Evolutionary conservation across 2,888 invertebrate genomes (phyloP).

Genomic region (Ceramica pisi): DNA sequence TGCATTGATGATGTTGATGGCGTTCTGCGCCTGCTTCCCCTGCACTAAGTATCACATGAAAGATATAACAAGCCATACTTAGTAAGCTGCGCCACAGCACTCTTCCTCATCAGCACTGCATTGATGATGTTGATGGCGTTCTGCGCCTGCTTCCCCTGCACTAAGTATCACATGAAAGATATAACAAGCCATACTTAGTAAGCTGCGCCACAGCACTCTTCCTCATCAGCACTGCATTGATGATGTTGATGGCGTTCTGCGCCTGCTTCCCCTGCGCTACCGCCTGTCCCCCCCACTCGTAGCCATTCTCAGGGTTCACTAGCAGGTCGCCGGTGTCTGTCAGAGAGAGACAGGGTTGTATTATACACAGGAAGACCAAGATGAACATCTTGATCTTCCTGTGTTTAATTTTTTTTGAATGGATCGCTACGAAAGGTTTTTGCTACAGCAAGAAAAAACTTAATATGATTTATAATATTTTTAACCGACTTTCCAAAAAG

Average conservation of each 20-base stretch:
- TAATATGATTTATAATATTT: background rate
- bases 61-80: slow-evolving; percentile 82
- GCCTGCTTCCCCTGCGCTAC: slow-evolving; percentile 78
- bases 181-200: slow-evolving; percentile 87
- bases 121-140: slow-evolving; percentile 94
- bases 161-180: slow-evolving; percentile 48
- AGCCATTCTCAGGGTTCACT: slow-evolving; percentile 85
- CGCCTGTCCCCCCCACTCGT: slow-evolving; percentile 83
- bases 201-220: slow-evolving; percentile 92
- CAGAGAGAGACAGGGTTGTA: slow-evolving; percentile 48
- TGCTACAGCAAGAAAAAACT: background rate
- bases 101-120: slow-evolving; percentile 92
- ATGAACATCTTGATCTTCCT: slow-evolving; percentile 60
- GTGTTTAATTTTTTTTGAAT: slow-evolving; percentile 44
- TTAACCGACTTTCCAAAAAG: too few species aligned
- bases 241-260: slow-evolving; percentile 93
- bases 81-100: slow-evolving; percentile 91
- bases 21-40: slow-evolving; percentile 88
- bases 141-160: slow-evolving; percentile 81
- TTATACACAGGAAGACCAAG: slow-evolving; percentile 63
- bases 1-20: slow-evolving; percentile 93
- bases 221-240: slow-evolving; percentile 92
- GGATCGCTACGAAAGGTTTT: background rate
- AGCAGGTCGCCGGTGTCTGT: slow-evolving; percentile 88
- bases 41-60: slow-evolving; percentile 64